A percentile compares a stretch with the other conserved stretches of the same genome.
These are phyloP conservation scores for Epinephelus malabaricus DNA, from an alignment of 2,797 vertebrate species.

Conservation along the genomic window DNA sequence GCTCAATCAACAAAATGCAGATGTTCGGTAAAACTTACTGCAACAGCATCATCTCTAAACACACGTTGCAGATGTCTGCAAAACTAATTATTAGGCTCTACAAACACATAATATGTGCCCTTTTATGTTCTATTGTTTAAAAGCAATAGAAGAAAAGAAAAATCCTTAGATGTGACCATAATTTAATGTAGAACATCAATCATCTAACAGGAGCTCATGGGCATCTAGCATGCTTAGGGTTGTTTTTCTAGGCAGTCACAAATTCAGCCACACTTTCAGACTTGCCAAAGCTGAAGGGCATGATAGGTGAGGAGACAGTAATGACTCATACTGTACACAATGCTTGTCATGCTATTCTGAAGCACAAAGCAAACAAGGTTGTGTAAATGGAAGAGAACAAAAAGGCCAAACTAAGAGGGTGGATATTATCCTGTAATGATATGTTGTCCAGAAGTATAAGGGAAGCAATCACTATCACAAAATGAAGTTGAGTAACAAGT, in stretches of 20 bases:
- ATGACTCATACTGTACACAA: slow-evolving; percentile 8
- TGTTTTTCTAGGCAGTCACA: background rate
- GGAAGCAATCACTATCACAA: background rate
- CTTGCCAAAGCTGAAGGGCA: slow-evolving; percentile 9
- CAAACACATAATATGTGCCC: too few relatives aligned
- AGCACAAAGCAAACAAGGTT: slow-evolving; percentile 11
- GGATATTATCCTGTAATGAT: slow-evolving; percentile 22
- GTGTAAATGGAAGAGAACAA: slow-evolving; percentile 8
- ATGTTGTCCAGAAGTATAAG: slow-evolving; percentile 7
- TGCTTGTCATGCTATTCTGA: background rate
- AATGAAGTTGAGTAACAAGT: background rate
- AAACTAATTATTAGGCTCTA: too few relatives aligned
- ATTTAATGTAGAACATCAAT: background rate
- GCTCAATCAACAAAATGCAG: slow-evolving; percentile 5
- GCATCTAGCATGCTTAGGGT: background rate
- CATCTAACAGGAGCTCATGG: background rate
- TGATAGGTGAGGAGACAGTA: background rate
- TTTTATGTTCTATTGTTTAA: background rate
- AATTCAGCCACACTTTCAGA: slow-evolving; percentile 5
- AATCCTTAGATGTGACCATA: background rate
- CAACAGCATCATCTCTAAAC: background rate
- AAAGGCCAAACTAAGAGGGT: slow-evolving; percentile 5
- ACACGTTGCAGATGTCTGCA: too few relatives aligned
- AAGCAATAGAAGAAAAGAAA: background rate
- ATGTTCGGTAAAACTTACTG: background rate